Percentiles rank a stretch among this genome's conserved stretches.
Conservation (phyloP, 2,888 invertebrate genomes). For the Oasisia sp. region DNA sequence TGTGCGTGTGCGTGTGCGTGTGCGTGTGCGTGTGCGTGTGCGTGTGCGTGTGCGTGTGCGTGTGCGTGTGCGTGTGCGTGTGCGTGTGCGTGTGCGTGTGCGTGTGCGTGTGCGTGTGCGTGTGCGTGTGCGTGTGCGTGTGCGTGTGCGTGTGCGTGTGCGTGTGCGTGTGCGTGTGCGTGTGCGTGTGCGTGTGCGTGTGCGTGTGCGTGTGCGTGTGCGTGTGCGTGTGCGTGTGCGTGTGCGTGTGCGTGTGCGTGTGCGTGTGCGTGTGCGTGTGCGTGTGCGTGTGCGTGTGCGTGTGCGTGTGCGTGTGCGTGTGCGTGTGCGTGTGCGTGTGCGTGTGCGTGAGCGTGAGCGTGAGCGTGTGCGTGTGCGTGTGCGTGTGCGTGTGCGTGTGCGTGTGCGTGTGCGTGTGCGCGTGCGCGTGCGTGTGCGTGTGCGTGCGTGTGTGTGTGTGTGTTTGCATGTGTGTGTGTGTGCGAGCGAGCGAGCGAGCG, state of each 20-base stretch:
- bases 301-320: too few species aligned
- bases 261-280: too few species aligned
- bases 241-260: background rate
- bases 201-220: background rate
- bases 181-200: background rate
- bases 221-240: background rate
- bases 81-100: slow-evolving; percentile 24
- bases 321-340: too few species aligned
- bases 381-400: too few species aligned
- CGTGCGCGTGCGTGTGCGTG: too few species aligned
- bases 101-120: slow-evolving; percentile 22
- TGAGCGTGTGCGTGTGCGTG: too few species aligned
- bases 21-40: slow-evolving; percentile 25
- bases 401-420: too few species aligned
- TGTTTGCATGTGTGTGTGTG: too few species aligned
- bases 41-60: slow-evolving; percentile 19
- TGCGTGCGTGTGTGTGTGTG: too few species aligned
- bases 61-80: background rate
- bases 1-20: slow-evolving; percentile 24
- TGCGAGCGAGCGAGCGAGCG: too few species aligned
- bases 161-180: slow-evolving; percentile 22
- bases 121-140: slow-evolving; percentile 24
- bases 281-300: too few species aligned
- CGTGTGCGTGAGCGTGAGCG: too few species aligned
- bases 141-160: background rate